phyloP scores from a whole-genome alignment of 2,113 vertebrate genomes.

The Hypomesus transpacificus region DNA sequence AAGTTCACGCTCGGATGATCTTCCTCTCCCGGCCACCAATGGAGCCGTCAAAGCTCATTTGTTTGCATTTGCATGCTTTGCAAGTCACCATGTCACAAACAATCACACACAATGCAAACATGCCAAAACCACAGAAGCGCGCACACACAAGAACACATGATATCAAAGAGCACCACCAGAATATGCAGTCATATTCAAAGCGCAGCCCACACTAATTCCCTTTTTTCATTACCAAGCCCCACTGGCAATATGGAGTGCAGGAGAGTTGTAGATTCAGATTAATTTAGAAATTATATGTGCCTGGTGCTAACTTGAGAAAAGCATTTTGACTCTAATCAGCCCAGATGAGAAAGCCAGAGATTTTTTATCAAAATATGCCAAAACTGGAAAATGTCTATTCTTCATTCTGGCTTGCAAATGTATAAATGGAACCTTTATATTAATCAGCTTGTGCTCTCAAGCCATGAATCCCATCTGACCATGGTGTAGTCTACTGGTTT shows the following conservation, averaged over 20 bases:
- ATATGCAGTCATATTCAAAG: slow-evolving; percentile 63
- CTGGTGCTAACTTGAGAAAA: slow-evolving; percentile 57
- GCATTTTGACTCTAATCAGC: slow-evolving; percentile 69
- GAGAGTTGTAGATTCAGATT: slow-evolving; percentile 63
- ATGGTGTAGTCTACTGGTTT: slow-evolving; percentile 39
- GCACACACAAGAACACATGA: slow-evolving; percentile 28
- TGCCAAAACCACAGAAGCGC: slow-evolving; percentile 70
- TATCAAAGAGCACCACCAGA: slow-evolving; percentile 44
- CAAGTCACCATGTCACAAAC: slow-evolving; percentile 63
- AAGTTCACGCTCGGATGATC: slow-evolving; percentile 43
- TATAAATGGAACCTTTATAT: slow-evolving; percentile 37
- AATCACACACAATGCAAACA: slow-evolving; percentile 70
- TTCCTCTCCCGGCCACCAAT: slow-evolving; percentile 49
- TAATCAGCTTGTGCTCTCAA: slow-evolving; percentile 42
- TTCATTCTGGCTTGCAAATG: slow-evolving; percentile 52
- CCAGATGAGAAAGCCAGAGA: slow-evolving; percentile 61
- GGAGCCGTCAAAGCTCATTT: slow-evolving; percentile 51
- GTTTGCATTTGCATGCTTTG: slow-evolving; percentile 68
- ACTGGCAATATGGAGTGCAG: slow-evolving; percentile 45
- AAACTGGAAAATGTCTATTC: slow-evolving; percentile 54
- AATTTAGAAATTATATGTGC: slow-evolving; percentile 49
- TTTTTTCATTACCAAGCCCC: slow-evolving; percentile 48
- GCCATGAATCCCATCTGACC: slow-evolving; percentile 48
- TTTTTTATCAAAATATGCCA: slow-evolving; percentile 59
- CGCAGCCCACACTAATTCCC: slow-evolving; percentile 47